Evolutionary conservation across 2,888 invertebrate species (phyloP).

Genomic region (Notodonta ziczac): DNA sequence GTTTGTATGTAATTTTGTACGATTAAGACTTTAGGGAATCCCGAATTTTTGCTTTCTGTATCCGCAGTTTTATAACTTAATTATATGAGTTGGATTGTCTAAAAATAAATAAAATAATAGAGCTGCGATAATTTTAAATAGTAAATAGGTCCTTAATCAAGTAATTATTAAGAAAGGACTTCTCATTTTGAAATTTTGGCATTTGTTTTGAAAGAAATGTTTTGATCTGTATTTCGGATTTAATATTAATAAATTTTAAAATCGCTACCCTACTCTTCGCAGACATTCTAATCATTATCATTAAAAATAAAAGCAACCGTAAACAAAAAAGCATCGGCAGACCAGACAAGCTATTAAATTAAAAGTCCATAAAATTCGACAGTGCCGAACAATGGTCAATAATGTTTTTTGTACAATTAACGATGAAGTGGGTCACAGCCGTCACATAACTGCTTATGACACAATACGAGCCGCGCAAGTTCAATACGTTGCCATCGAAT

Average conservation of each 20-base stretch:
- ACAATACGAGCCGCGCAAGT: constrained; percentile 63
- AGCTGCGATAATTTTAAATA: no score
- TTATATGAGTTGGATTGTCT: no score
- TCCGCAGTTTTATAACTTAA: no score
- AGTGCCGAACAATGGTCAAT: constrained; percentile 55
- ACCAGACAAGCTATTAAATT: constrained; percentile 6
- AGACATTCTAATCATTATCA: not conserved
- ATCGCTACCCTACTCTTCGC: no score
- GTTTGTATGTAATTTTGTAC: not conserved
- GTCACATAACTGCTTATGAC: constrained; percentile 76
- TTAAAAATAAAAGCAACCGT: constrained; percentile 12
- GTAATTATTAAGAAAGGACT: no score
- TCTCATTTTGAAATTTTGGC: no score
- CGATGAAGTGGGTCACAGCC: constrained; percentile 67
- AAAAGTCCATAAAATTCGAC: constrained; percentile 20
- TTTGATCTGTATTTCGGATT: no score
- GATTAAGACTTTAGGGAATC: not conserved
- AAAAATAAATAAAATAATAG: no score
- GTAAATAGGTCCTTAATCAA: no score
- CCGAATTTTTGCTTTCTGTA: no score
- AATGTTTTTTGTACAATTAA: constrained; percentile 64
- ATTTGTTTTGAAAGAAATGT: no score
- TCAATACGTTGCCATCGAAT: constrained; percentile 58
- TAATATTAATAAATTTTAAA: no score
- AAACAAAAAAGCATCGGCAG: constrained; percentile 8